phyloP scores from a whole-genome alignment of 2,888 invertebrate species.

The Cephus pygmeus region DNA sequence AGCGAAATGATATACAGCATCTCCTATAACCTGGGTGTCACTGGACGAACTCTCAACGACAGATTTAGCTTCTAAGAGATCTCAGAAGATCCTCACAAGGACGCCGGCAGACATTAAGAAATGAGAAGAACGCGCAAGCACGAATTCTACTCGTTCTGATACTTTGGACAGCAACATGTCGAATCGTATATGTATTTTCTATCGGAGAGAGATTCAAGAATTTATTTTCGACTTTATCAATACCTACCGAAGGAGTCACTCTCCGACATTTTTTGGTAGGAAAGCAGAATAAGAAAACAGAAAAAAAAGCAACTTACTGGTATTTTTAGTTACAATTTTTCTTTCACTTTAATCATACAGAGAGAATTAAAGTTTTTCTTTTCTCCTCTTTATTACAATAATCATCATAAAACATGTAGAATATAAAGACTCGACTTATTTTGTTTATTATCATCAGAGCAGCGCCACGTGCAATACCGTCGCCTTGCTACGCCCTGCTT shows the following conservation, averaged over 20 bases:
- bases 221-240: background rate
- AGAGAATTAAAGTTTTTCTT: slow-evolving; percentile 7
- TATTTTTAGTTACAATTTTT: background rate
- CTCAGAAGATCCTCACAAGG: background rate
- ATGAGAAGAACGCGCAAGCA: background rate
- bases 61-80: slow-evolving; percentile 57
- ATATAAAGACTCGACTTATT: slow-evolving; percentile 10
- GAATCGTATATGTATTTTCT: background rate
- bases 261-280: background rate
- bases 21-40: slow-evolving; percentile 54
- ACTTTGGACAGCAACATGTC: background rate
- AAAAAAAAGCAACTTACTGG: background rate
- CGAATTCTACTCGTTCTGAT: background rate
- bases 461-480: background rate
- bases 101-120: background rate
- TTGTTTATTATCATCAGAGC: slow-evolving; percentile 21
- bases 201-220: background rate
- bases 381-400: slow-evolving; percentile 4
- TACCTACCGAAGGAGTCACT: background rate
- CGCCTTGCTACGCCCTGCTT: background rate
- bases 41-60: slow-evolving; percentile 61
- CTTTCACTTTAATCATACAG: background rate
- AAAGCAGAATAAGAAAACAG: background rate
- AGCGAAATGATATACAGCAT: slow-evolving; percentile 62
- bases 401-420: slow-evolving; percentile 9